phyloP scores from a whole-genome alignment of 2,113 vertebrate species.

The Chamaea fasciata region DNA sequence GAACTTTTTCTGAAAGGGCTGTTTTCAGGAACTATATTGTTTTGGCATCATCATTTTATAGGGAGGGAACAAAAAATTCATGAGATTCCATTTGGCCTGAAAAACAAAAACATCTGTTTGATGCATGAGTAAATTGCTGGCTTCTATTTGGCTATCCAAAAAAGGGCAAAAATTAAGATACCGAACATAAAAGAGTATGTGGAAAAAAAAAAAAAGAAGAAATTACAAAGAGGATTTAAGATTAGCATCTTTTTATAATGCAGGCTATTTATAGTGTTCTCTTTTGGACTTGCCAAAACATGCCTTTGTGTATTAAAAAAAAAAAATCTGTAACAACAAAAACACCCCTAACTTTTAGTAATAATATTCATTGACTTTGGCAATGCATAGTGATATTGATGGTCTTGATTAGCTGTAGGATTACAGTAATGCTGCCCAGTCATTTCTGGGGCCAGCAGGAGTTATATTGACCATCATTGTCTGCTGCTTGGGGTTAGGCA shows the following conservation, averaged over 20 bases:
- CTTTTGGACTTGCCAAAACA: slow-evolving; percentile 47
- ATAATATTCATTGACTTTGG: slow-evolving; percentile 39
- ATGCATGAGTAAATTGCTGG: slow-evolving; percentile 58
- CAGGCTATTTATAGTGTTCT: slow-evolving; percentile 50
- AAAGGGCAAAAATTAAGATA: slow-evolving; percentile 66
- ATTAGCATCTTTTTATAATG: slow-evolving; percentile 55
- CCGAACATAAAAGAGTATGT: slow-evolving; percentile 56
- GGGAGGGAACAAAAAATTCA: slow-evolving; percentile 55
- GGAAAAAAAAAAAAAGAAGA: slow-evolving; percentile 47
- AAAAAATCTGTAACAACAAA: background rate
- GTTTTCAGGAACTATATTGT: slow-evolving; percentile 40
- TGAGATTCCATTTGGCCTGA: slow-evolving; percentile 69
- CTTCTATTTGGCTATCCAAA: slow-evolving; percentile 62
- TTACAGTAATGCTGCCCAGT: slow-evolving; percentile 10
- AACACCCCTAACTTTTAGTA: background rate
- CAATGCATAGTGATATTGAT: background rate
- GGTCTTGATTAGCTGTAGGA: slow-evolving; percentile 41
- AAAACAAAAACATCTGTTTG: slow-evolving; percentile 74
- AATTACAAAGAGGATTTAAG: slow-evolving; percentile 62
- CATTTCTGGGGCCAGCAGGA: background rate
- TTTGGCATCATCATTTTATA: slow-evolving; percentile 62
- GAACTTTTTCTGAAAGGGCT: slow-evolving; percentile 37
- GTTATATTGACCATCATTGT: background rate
- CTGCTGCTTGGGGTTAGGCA: background rate
- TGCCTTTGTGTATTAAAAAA: slow-evolving; percentile 11